Evolutionary conservation across 2,113 vertebrate genomes (phyloP).

Genomic region (Trichechus manatus): DNA sequence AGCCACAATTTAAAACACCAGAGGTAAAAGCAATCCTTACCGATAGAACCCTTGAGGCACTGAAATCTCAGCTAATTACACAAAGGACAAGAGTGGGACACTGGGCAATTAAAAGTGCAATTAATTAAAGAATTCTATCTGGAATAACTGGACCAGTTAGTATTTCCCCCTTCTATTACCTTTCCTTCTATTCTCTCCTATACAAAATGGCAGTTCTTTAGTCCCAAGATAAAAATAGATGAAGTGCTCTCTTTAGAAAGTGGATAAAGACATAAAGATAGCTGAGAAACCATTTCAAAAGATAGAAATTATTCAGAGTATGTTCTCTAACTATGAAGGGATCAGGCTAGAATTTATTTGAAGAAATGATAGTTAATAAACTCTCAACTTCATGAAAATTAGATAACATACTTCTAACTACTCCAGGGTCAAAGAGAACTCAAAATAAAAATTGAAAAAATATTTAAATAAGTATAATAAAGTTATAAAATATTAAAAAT

Average conservation of each 20-base stretch:
- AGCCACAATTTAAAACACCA: slow-evolving; percentile 15
- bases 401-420: not conserved
- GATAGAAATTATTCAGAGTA: not conserved
- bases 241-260: not conserved
- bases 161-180: not conserved
- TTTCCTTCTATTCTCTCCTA: not conserved
- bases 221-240: not conserved
- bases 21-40: not conserved
- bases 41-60: not conserved
- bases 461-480: slow-evolving; percentile 17
- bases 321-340: not conserved
- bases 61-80: slow-evolving; percentile 35
- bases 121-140: slow-evolving; percentile 52
- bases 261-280: not conserved
- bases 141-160: not conserved
- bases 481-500: not conserved
- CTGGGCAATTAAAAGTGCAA: not conserved
- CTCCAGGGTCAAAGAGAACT: not conserved
- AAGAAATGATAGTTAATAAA: not conserved
- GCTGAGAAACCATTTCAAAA: not conserved
- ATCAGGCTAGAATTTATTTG: not conserved
- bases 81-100: not conserved
- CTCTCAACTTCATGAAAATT: not conserved
- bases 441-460: not conserved
- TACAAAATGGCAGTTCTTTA: not conserved